Percentiles rank a stretch among this genome's conserved stretches.
These are phyloP conservation scores for Drosophila baimaii DNA, from an alignment of 1,140 invertebrate genomes.

Conservation along the genomic window DNA sequence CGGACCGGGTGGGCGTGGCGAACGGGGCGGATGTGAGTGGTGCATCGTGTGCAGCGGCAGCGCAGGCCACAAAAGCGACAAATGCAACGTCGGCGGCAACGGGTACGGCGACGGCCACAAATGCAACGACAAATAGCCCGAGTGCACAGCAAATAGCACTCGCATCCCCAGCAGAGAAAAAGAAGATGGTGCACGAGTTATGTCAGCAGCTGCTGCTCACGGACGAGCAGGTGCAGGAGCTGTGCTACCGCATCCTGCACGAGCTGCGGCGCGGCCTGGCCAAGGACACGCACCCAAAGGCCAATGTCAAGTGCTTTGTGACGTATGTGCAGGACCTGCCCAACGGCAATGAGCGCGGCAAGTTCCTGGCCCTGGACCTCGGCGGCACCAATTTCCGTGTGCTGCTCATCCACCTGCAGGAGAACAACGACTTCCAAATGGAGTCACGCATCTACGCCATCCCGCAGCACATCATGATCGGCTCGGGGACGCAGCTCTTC, in stretches of 20 bases:
- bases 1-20: slow-evolving; percentile 66
- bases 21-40: slow-evolving; percentile 8
- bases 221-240: slow-evolving; percentile 91
- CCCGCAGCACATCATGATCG: slow-evolving; percentile 97
- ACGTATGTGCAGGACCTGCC: slow-evolving; percentile 99
- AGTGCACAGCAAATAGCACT: slow-evolving; percentile 32
- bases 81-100: slow-evolving; percentile 36
- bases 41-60: slow-evolving; percentile 16
- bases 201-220: slow-evolving; percentile 93
- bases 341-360: slow-evolving; percentile 97
- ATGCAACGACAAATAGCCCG: slow-evolving; percentile 34
- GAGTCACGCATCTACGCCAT: slow-evolving; percentile 99
- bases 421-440: slow-evolving; percentile 94
- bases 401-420: slow-evolving; percentile 94
- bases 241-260: slow-evolving; percentile 90
- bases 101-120: slow-evolving; percentile 33
- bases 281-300: slow-evolving; percentile 90
- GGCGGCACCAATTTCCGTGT: slow-evolving; percentile 99
- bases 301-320: slow-evolving; percentile 95
- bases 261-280: slow-evolving; percentile 93
- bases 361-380: slow-evolving; percentile 98
- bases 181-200: slow-evolving; percentile 91
- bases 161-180: slow-evolving; percentile 68
- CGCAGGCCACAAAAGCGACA: slow-evolving; percentile 43
- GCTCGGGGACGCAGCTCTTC: slow-evolving; percentile 94